Evolutionary conservation across 2,797 vertebrate species (phyloP).

Genomic region (Prunella strophiata): DNA sequence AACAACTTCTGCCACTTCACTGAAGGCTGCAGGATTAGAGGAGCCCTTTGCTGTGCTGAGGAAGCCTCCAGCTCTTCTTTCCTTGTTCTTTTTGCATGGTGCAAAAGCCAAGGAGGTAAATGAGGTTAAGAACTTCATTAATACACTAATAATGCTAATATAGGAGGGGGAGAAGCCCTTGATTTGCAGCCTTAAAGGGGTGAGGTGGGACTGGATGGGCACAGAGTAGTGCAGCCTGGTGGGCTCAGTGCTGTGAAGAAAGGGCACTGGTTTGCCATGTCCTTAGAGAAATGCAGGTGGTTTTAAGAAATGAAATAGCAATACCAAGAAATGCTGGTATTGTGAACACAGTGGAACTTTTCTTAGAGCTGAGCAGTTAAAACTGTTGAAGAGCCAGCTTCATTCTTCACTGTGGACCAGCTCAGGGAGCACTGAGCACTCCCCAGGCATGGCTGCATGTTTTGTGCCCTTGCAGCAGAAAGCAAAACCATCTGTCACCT

Average conservation of each 20-base stretch:
- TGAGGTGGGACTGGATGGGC: not conserved
- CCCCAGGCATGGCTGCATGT: rapidly evolving
- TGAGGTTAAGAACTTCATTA: not conserved
- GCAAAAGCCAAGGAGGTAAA: not conserved
- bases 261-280: not conserved
- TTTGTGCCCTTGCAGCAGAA: not conserved
- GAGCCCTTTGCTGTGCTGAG: not conserved
- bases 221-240: not conserved
- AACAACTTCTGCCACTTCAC: not conserved
- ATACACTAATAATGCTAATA: not conserved
- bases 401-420: rapidly evolving
- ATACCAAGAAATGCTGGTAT: not conserved
- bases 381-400: not conserved
- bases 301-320: not conserved
- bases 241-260: not conserved
- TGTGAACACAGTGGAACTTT: not conserved
- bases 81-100: not conserved
- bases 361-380: not conserved
- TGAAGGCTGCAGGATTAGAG: not conserved
- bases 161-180: not conserved
- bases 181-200: not conserved
- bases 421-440: not conserved
- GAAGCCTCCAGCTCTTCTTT: not conserved
- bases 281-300: not conserved
- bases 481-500: not conserved